Conservation (phyloP, 1,140 invertebrate species). For the Orius laevigatus region DNA sequence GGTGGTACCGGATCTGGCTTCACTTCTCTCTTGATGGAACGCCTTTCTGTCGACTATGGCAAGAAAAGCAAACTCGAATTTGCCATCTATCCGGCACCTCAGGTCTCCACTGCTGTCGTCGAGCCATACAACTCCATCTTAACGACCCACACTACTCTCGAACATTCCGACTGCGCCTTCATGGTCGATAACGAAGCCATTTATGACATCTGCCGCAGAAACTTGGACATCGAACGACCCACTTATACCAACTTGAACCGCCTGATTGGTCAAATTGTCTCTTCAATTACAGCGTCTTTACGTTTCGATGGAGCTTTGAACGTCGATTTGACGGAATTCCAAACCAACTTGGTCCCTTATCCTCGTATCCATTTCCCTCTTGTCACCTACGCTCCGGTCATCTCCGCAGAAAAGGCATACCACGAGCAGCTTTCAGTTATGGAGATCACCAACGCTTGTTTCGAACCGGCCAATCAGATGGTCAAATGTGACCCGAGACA, state of each 20-base stretch:
- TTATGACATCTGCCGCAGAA: constrained; percentile 49
- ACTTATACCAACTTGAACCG: constrained; percentile 49
- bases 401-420: constrained; percentile 44
- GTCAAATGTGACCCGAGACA: constrained; percentile 68
- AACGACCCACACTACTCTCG: constrained; percentile 58
- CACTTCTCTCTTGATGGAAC: constrained; percentile 48
- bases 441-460: constrained; percentile 55
- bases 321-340: constrained; percentile 80
- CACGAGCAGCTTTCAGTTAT: constrained; percentile 40
- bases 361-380: constrained; percentile 63
- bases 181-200: constrained; percentile 59
- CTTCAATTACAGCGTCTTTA: constrained; percentile 42
- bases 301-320: constrained; percentile 80
- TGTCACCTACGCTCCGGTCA: constrained; percentile 45
- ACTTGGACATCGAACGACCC: constrained; percentile 42
- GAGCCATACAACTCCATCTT: constrained; percentile 65
- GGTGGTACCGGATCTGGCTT: constrained; percentile 58
- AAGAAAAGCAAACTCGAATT: constrained; percentile 54
- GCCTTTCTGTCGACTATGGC: constrained; percentile 46
- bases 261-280: constrained; percentile 42
- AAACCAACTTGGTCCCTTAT: constrained; percentile 72
- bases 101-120: constrained; percentile 53
- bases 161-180: constrained; percentile 47
- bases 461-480: constrained; percentile 56
- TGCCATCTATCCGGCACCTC: constrained; percentile 51